Conservation (phyloP, 53 echinoderm and acorn worm genomes). For the Echinarachnius parma region DNA sequence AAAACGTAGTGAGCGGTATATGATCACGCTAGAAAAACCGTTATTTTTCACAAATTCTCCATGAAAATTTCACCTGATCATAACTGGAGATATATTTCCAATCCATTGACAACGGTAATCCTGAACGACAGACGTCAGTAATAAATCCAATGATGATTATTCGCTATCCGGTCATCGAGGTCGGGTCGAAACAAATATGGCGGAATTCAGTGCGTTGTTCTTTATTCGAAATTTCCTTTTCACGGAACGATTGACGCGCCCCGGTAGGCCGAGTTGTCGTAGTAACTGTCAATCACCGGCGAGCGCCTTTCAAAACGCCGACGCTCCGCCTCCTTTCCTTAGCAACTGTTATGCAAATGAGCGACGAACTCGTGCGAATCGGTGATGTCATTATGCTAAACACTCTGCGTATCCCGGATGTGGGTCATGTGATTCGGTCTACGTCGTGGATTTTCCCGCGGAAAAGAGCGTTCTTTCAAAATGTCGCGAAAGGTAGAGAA, state of each 20-base stretch:
- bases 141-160: slow-evolving; percentile 46
- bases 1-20: slow-evolving; percentile 14
- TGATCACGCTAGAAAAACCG: slow-evolving; percentile 33
- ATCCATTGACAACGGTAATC: slow-evolving; percentile 50
- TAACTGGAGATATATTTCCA: slow-evolving; percentile 21
- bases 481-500: slow-evolving; percentile 22
- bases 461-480: slow-evolving; percentile 40
- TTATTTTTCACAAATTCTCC: slow-evolving; percentile 20
- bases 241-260: slow-evolving; percentile 46
- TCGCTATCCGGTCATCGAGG: slow-evolving; percentile 52
- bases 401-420: slow-evolving; percentile 33
- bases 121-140: slow-evolving; percentile 42
- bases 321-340: slow-evolving; percentile 38
- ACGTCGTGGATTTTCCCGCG: slow-evolving; percentile 33
- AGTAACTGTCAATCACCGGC: slow-evolving; percentile 51
- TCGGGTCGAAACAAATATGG: slow-evolving; percentile 55
- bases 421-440: slow-evolving; percentile 26
- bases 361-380: slow-evolving; percentile 17
- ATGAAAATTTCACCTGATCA: slow-evolving; percentile 22
- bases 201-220: slow-evolving; percentile 52
- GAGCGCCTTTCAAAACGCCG: slow-evolving; percentile 46
- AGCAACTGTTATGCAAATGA: slow-evolving; percentile 53
- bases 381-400: slow-evolving; percentile 39
- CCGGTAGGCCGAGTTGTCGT: slow-evolving; percentile 37
- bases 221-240: slow-evolving; percentile 54